Base-by-base conservation (phyloP, 2,888 invertebrate species). In the Lamellibrachia satsuma region DNA sequence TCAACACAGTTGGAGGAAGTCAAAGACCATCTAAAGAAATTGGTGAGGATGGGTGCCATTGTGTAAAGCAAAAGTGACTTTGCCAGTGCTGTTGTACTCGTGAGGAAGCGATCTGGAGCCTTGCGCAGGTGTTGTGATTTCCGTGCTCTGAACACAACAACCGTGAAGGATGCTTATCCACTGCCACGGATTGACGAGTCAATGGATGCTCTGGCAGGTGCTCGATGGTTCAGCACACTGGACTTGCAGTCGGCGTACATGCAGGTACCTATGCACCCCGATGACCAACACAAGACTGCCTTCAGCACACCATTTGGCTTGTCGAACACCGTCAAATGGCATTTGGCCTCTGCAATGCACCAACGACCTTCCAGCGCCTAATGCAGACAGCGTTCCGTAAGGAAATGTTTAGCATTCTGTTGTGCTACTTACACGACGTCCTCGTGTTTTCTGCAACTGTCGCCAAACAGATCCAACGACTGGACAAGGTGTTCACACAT, bases 391-490 rank as follows among this genome's bases (percentile, higher is more conserved):
- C 94, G 15, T 75, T 94, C 15, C 75, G 93, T 52, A 93, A 93
- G 6, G 60, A 94, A n/a, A 92, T 93, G 52, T 93, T 93, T 91
- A 51, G 92, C 8, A 92, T 91, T 7, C 92, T 94, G 15, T n/a
- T 94, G 22, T 90, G 93, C 22, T 94, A 94, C 91, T n/a, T 94
- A 57, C 94, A 94, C 92, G 94, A 94, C 90, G 93, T 94, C 15
- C 93, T 94, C 52, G 90, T 94, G 22, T 93, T 92, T 51, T 92
- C 92, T 60, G 51, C 90, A 7, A 93, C 93, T 11, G 55, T 94
- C 60, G 93, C 93, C n/a, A 92, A 93, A 92, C 93, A 93, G 52
- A 15, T 94, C 11, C 51, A 92, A 15, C 91, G 93, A 91, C 90
- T 94, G n/a, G 93, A 93, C 15, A 91, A 93, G 91, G 92, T 94